Evolutionary conservation across 2,888 invertebrate species (phyloP).

Genomic region (Crematogaster levior): DNA sequence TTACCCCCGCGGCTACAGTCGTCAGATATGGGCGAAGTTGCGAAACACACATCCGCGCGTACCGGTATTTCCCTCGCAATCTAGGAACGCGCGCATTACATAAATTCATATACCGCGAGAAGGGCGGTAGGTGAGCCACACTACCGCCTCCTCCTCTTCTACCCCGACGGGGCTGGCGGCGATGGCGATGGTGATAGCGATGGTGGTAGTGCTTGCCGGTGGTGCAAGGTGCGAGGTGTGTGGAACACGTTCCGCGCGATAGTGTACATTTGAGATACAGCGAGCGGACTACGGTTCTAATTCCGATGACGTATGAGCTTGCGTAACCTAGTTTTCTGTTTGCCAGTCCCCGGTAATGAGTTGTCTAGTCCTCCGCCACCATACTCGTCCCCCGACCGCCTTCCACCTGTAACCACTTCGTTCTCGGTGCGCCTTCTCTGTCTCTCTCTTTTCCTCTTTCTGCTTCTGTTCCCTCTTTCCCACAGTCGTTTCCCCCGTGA

Average conservation of each 20-base stretch:
- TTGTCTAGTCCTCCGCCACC: conserved; percentile 77
- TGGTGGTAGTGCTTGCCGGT: conserved; percentile 7
- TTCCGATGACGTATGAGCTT: conserved; percentile 84
- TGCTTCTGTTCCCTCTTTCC: conserved; percentile 44
- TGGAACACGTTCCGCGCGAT: conserved; percentile 77
- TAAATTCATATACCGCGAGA: conserved; percentile 79
- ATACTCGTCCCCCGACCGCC: neutral
- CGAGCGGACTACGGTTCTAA: conserved; percentile 82
- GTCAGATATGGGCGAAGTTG: conserved; percentile 63
- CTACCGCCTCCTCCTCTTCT: neutral
- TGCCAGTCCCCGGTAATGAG: conserved; percentile 82
- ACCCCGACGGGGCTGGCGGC: neutral
- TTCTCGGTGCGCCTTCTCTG: conserved; percentile 5
- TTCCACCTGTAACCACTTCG: conserved; percentile 69
- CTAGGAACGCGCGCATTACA: conserved; percentile 81
- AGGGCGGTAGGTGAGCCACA: conserved; percentile 31
- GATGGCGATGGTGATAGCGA: neutral
- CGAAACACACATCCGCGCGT: conserved; percentile 75
- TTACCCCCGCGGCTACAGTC: conserved; percentile 69
- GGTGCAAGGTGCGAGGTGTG: conserved; percentile 22
- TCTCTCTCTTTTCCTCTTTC: conserved; percentile 39
- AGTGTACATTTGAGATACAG: conserved; percentile 83
- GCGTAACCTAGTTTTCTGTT: conserved; percentile 84
- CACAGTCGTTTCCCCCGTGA: conserved; percentile 54
- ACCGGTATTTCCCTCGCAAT: conserved; percentile 80